These are phyloP conservation scores for Leucophora obtusa DNA, from an alignment of 2,888 invertebrate species.

Conservation along the genomic window DNA sequence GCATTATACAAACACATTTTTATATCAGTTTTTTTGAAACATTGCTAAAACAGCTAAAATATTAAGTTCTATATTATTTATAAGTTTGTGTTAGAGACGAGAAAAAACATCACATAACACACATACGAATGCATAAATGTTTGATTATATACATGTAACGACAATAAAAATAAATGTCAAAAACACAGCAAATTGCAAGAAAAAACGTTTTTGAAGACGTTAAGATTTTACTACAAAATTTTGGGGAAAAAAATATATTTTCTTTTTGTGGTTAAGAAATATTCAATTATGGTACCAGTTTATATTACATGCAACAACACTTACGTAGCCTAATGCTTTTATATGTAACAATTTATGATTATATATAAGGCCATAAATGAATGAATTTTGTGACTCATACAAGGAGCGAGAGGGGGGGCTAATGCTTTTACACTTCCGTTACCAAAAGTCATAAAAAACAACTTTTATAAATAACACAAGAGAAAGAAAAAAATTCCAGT, in stretches of 20 bases:
- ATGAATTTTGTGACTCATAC: neutral
- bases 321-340: conserved; percentile 33
- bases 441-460: neutral
- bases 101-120: neutral
- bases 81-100: neutral
- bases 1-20: neutral
- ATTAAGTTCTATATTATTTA: neutral
- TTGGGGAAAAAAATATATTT: neutral
- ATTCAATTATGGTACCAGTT: conserved; percentile 33
- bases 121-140: conserved; percentile 20
- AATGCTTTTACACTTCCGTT: neutral
- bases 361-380: conserved; percentile 26
- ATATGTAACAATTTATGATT: conserved; percentile 24
- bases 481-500: too few species aligned
- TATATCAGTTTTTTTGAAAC: neutral
- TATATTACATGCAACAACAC: conserved; percentile 22
- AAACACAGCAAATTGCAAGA: conserved; percentile 51
- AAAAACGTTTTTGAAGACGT: neutral
- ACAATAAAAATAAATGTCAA: conserved; percentile 66
- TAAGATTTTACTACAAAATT: neutral
- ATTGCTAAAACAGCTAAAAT: neutral
- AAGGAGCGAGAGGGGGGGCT: neutral
- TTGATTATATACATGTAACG: conserved; percentile 38
- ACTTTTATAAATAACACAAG: neutral
- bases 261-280: conserved; percentile 7